Conservation (phyloP, 2,888 invertebrate genomes). For the Sisyra nigra region DNA sequence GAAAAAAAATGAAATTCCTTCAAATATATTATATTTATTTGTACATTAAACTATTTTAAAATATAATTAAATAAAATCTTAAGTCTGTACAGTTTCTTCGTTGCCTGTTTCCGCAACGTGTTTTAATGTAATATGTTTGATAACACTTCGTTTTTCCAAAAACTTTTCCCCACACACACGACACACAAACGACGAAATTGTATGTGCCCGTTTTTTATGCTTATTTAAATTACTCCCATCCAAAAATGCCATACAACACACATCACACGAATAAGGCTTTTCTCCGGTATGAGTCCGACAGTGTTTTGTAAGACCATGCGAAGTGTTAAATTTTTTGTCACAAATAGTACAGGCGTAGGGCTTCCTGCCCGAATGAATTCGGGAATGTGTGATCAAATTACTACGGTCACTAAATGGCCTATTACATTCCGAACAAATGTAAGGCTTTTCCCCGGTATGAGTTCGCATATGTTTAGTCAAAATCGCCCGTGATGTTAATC, state of each 20-base stretch:
- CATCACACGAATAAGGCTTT: conserved; percentile 5
- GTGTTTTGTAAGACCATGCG: conserved; percentile 3
- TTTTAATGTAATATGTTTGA: not conserved
- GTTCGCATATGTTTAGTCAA: conserved; percentile 4
- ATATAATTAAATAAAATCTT: not conserved
- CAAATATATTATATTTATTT: conserved; percentile 1
- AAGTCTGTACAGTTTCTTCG: not conserved
- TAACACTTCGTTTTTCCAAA: not conserved
- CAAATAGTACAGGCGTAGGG: conserved; percentile 3
- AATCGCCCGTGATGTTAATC: not conserved
- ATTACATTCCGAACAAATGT: conserved; percentile 1
- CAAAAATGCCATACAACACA: conserved; percentile 3
- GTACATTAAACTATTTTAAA: not conserved
- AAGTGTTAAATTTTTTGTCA: conserved; percentile 1
- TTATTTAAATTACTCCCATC: conserved; percentile 2
- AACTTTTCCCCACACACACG: not conserved
- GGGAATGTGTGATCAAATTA: conserved; percentile 1
- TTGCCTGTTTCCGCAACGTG: not conserved
- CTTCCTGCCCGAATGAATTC: conserved; percentile 4
- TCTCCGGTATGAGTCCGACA: conserved; percentile 3
- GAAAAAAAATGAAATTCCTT: not conserved
- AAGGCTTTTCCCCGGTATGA: conserved; percentile 5
- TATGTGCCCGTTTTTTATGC: not conserved
- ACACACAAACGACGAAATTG: not conserved
- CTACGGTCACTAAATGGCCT: conserved; percentile 3